These are phyloP conservation scores for Myrmecophaga tridactyla DNA, from an alignment of 2,113 vertebrate species.

Conservation along the genomic window DNA sequence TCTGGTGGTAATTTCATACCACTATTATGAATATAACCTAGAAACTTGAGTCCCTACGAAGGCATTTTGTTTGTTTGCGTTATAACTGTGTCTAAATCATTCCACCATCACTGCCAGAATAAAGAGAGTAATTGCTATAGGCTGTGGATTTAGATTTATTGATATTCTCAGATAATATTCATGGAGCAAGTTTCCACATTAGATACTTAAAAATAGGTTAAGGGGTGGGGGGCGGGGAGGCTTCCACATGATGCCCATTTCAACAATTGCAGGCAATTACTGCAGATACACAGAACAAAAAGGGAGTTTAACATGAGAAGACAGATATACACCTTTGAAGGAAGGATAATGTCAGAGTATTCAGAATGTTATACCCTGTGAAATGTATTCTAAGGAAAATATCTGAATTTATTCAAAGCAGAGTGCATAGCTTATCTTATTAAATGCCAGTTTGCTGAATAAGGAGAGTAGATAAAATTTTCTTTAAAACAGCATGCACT, in stretches of 20 bases:
- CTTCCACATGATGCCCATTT: not conserved
- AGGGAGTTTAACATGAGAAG: slow-evolving; percentile 10
- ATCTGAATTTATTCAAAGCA: slow-evolving; percentile 57
- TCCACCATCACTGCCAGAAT: not conserved
- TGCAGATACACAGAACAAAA: slow-evolving; percentile 14
- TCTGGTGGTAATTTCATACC: not conserved
- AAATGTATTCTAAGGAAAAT: slow-evolving; percentile 51
- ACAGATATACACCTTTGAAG: not conserved
- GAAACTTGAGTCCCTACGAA: not conserved
- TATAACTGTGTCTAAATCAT: not conserved
- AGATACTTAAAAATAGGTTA: slow-evolving; percentile 35
- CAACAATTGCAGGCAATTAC: slow-evolving; percentile 32
- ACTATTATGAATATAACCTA: not conserved
- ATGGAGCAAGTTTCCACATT: not conserved
- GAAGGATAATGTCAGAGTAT: not conserved
- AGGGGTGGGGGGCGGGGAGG: not conserved
- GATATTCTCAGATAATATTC: slow-evolving; percentile 30
- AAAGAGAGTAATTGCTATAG: slow-evolving; percentile 10
- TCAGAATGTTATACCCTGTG: slow-evolving; percentile 37
- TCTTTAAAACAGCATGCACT: slow-evolving; percentile 27
- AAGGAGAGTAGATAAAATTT: slow-evolving; percentile 47
- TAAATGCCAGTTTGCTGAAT: slow-evolving; percentile 52
- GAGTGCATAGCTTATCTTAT: slow-evolving; percentile 38
- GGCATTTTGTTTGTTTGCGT: not conserved
- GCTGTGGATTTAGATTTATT: slow-evolving; percentile 36